A percentile compares a stretch with the other conserved stretches of the same genome.
These are phyloP conservation scores for Diaperis boleti DNA, from an alignment of 2,888 invertebrate species.

Conservation along the genomic window DNA sequence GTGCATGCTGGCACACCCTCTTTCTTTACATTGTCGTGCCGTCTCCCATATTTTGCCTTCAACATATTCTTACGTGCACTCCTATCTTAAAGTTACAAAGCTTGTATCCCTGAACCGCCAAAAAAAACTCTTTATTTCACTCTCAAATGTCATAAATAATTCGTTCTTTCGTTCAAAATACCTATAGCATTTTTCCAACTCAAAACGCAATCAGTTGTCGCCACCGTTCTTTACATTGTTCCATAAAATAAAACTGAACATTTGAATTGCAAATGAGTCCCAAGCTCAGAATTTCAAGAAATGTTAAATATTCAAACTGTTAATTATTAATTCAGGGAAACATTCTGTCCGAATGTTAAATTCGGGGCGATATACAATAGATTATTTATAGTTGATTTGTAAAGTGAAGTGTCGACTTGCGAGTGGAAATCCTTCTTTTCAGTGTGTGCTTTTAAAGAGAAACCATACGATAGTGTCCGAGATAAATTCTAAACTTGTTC, in stretches of 20 bases:
- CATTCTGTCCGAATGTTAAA: slow-evolving; percentile 5
- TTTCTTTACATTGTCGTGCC: background rate
- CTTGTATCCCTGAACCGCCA: no score
- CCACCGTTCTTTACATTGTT: slow-evolving; percentile 6
- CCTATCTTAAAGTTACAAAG: no score
- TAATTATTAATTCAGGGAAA: slow-evolving; percentile 30
- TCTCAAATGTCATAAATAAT: slow-evolving; percentile 9
- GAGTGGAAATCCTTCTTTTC: slow-evolving; percentile 11
- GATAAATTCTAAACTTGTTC: slow-evolving; percentile 48
- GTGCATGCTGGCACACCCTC: slow-evolving; percentile 8
- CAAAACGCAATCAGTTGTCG: slow-evolving; percentile 1
- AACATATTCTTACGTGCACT: no score
- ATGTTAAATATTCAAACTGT: slow-evolving; percentile 26
- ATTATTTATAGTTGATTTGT: slow-evolving; percentile 39
- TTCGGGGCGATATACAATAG: slow-evolving; percentile 17
- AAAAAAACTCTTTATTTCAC: no score
- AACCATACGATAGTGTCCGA: slow-evolving; percentile 56
- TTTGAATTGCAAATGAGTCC: slow-evolving; percentile 22
- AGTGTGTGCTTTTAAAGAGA: slow-evolving; percentile 33
- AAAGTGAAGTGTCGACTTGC: slow-evolving; percentile 4
- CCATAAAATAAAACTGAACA: slow-evolving; percentile 24
- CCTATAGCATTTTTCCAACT: background rate
- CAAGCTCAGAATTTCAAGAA: slow-evolving; percentile 13
- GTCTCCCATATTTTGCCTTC: background rate
- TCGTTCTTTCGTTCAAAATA: slow-evolving; percentile 1